Conservation (phyloP, 2,113 vertebrate species). For the Leptodactylus fuscus region DNA sequence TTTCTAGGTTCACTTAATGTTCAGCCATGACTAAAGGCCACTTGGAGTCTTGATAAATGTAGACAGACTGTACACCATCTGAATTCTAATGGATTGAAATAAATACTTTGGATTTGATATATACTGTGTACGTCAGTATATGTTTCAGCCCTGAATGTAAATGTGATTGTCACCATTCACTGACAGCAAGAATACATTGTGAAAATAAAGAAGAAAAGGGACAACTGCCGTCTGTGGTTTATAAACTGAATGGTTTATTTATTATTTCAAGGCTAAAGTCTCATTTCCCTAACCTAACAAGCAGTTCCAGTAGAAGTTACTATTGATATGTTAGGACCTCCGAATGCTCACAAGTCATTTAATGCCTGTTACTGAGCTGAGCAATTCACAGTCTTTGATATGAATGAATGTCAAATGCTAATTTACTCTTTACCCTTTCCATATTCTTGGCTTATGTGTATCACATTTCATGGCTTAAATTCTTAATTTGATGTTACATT, state of each 20-base stretch:
- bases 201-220: background rate
- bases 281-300: background rate
- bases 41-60: too few relatives aligned
- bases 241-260: background rate
- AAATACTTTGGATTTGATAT: too few relatives aligned
- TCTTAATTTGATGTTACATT: slow-evolving; percentile 12
- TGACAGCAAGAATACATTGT: background rate
- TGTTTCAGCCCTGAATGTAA: background rate
- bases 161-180: background rate
- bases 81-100: too few relatives aligned
- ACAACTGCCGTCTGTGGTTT: background rate
- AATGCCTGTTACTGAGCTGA: background rate
- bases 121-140: too few relatives aligned
- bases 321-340: background rate
- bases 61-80: too few relatives aligned
- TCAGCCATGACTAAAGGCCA: too few relatives aligned
- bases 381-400: background rate
- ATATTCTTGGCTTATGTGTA: background rate
- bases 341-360: background rate
- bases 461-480: slow-evolving; percentile 26
- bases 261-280: background rate
- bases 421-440: background rate
- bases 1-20: too few relatives aligned
- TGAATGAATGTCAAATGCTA: slow-evolving; percentile 10
- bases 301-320: background rate